Percentiles rank a stretch among this genome's conserved stretches.
Evolutionary conservation across 2,113 vertebrate genomes (phyloP).

Genomic region (Rhinichthys klamathensis): DNA sequence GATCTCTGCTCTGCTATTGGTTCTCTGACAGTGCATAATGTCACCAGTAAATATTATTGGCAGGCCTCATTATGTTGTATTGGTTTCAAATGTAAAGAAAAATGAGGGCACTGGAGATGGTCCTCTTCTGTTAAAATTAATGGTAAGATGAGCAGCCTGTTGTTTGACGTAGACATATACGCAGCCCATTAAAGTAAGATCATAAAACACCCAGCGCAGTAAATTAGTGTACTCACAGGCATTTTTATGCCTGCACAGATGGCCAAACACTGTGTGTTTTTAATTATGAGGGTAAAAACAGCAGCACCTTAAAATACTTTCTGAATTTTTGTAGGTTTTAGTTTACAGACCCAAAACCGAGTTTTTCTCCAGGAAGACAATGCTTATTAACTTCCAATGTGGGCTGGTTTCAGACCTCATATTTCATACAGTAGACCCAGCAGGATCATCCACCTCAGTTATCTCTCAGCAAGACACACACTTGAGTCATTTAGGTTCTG

Average conservation of each 20-base stretch:
- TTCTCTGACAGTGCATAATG: not conserved
- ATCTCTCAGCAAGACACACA: constrained; percentile 47
- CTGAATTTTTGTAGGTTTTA: constrained; percentile 47
- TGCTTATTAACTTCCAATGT: constrained; percentile 49
- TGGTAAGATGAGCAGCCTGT: constrained; percentile 28
- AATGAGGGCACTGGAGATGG: not conserved
- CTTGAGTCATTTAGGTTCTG: constrained; percentile 47
- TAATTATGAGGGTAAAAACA: constrained; percentile 58
- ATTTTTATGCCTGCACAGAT: constrained; percentile 70
- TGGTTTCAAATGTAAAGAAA: not conserved
- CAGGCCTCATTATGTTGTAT: constrained; percentile 1
- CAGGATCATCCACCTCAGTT: constrained; percentile 51
- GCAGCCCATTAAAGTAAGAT: constrained; percentile 52
- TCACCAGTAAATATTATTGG: not conserved
- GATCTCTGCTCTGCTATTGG: not conserved
- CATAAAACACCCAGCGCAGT: constrained; percentile 54
- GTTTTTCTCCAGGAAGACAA: constrained; percentile 45
- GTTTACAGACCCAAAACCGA: constrained; percentile 43
- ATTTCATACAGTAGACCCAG: constrained; percentile 43
- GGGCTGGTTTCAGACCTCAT: constrained; percentile 49
- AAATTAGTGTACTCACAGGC: constrained; percentile 56
- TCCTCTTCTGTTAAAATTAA: not conserved
- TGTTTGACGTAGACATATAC: constrained; percentile 52
- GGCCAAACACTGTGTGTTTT: constrained; percentile 66
- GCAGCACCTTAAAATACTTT: constrained; percentile 55